Conservation (phyloP, 2,797 vertebrate species). For the Neosilurus hyrtlii region DNA sequence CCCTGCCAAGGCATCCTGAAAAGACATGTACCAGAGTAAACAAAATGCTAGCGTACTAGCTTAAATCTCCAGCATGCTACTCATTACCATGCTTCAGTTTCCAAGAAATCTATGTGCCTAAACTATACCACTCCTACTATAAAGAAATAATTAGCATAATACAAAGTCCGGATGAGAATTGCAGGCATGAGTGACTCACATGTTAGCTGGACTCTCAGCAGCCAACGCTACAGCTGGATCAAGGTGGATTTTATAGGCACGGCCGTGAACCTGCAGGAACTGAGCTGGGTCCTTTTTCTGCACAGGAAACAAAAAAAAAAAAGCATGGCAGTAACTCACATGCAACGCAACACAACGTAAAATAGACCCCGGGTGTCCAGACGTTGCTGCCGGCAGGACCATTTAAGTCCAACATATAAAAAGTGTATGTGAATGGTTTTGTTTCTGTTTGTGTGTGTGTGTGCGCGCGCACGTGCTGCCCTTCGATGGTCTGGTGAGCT, state of each 20-base stretch:
- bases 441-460: too few relatives aligned
- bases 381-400: too few relatives aligned
- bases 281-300: slow-evolving; percentile 98
- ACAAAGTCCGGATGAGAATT: slow-evolving; percentile 1
- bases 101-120: not conserved
- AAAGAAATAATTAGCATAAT: not conserved
- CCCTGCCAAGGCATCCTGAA: slow-evolving; percentile 98
- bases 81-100: not conserved
- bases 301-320: not conserved
- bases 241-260: slow-evolving; percentile 93
- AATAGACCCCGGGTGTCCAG: too few relatives aligned
- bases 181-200: slow-evolving; percentile 71
- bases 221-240: slow-evolving; percentile 92
- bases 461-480: too few relatives aligned
- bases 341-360: too few relatives aligned
- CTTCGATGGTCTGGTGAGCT: too few relatives aligned
- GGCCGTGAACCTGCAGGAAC: slow-evolving; percentile 95
- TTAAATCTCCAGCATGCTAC: not conserved
- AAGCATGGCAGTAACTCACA: not conserved
- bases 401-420: too few relatives aligned
- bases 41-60: not conserved
- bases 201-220: slow-evolving; percentile 93
- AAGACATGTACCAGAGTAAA: not conserved
- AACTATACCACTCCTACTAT: not conserved
- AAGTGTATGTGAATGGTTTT: too few relatives aligned